These are phyloP conservation scores for Calonectris borealis DNA, from an alignment of 2,113 vertebrate species.

Conservation along the genomic window DNA sequence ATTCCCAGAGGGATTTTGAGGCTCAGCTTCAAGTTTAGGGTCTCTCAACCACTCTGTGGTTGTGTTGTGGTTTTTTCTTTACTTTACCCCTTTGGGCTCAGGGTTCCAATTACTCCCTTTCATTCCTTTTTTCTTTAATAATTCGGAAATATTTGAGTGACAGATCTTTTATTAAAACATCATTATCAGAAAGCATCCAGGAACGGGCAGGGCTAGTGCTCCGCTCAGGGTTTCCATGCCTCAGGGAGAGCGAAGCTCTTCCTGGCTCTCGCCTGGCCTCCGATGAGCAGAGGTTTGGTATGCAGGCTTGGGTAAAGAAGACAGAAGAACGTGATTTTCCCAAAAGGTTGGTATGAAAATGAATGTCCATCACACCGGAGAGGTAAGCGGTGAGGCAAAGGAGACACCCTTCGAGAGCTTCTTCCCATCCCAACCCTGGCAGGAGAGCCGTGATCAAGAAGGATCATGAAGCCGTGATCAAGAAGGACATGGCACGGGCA, in stretches of 20 bases:
- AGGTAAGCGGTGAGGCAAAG: neutral
- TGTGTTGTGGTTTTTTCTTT: neutral
- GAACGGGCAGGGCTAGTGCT: neutral
- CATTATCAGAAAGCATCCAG: conserved; percentile 30
- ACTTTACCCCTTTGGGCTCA: conserved; percentile 14
- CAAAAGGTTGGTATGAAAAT: neutral
- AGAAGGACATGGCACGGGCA: rapidly evolving
- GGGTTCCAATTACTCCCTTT: conserved; percentile 12
- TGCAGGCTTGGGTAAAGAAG: neutral
- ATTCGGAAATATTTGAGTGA: conserved; percentile 52
- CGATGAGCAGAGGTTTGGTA: neutral
- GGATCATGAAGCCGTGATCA: neutral
- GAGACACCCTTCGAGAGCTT: neutral
- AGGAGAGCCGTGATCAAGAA: neutral
- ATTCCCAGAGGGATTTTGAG: conserved; percentile 18
- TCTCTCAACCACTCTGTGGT: neutral
- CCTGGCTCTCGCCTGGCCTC: neutral
- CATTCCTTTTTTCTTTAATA: neutral
- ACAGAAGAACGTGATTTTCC: neutral
- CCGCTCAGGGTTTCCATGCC: conserved; percentile 68
- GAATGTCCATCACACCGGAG: neutral
- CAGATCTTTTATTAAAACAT: conserved; percentile 61
- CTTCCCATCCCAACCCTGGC: neutral
- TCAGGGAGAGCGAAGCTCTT: neutral
- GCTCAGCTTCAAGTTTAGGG: neutral